Base-by-base conservation (phyloP, 2,888 invertebrate species). In the Kuschelorhynchus macadamiae region DNA sequence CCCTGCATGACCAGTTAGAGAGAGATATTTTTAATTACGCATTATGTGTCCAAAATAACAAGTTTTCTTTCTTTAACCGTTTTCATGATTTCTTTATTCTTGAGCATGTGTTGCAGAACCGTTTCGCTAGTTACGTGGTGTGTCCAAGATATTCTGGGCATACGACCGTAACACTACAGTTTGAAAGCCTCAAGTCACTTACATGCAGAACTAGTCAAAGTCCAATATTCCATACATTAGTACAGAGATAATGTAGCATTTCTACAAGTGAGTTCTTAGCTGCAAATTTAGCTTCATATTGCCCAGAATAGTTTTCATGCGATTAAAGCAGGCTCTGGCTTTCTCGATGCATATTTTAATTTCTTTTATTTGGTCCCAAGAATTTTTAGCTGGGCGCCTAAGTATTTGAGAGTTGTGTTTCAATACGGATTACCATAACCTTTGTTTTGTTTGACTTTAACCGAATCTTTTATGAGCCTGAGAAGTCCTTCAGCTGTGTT, bases 151-250 rank as follows among this genome's bases (percentile, higher is more conserved):
- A 57, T 57, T 46, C 32, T 12, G 1, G 46, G 30, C 36, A 46
- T 46, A 7, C 57, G 30, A 12, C 46, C 17, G 18, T 57, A 57
- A 18, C n/a, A 44, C 57, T 46, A 57, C 57, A 57, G 21, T 20
- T 57, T 46, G 30, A 55, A 55, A 0, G 55, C 55, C 1, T 20
- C 42, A 1, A 56, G 14, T 1, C 16, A 9, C 44, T 56, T 42
- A 14, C 12, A 7, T 3, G 56, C 14, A 5, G 7, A 1, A n/a
- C 21, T 5, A 17, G 18, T 46, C 18, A 57, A 14, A n/a, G 36
- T 14, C 57, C 57, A 57, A 5, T 7, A 46, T 17, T 0, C 57
- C 57, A 2, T 53, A 53, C 14, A 18, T 16, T 36, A 44, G 32
- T 44, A n/a, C 30, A 1, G 44, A 16, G 18, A 57, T 44, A 1